phyloP scores from a whole-genome alignment of 2,888 invertebrate genomes.

The Coenonympha glycerion region DNA sequence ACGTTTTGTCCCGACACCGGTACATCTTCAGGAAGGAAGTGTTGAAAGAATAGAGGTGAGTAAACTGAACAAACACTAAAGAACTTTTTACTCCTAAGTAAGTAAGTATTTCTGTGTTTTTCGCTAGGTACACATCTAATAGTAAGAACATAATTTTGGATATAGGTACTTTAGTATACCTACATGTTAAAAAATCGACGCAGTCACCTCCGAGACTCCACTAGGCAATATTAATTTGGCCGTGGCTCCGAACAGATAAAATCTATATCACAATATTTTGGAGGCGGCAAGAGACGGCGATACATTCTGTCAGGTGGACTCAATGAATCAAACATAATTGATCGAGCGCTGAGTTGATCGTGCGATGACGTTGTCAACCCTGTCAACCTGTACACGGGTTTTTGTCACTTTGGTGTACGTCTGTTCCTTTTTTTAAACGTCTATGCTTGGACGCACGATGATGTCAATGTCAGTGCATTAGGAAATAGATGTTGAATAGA shows the following conservation, averaged over 20 bases:
- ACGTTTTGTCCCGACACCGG: too few species aligned
- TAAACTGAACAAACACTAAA: too few species aligned
- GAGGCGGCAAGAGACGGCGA: slow-evolving; percentile 46
- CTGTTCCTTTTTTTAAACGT: slow-evolving; percentile 29
- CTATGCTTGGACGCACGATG: slow-evolving; percentile 27
- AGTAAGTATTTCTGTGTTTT: too few species aligned
- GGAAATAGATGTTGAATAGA: slow-evolving; percentile 25
- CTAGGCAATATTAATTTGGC: slow-evolving; percentile 35
- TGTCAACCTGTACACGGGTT: slow-evolving; percentile 55
- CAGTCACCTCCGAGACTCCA: slow-evolving; percentile 18
- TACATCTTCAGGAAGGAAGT: too few species aligned
- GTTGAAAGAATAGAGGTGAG: too few species aligned
- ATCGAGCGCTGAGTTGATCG: slow-evolving; percentile 46
- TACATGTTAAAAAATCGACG: neutral
- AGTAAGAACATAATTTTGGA: too few species aligned
- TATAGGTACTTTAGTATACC: too few species aligned
- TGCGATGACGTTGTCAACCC: slow-evolving; percentile 40
- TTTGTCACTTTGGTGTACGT: slow-evolving; percentile 50
- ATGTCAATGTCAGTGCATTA: slow-evolving; percentile 31
- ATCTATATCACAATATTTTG: slow-evolving; percentile 72
- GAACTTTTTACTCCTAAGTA: too few species aligned
- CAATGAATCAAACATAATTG: slow-evolving; percentile 72
- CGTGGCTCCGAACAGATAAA: slow-evolving; percentile 45
- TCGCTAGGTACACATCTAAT: too few species aligned
- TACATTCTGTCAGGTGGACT: slow-evolving; percentile 46